Base-by-base conservation (phyloP, 2,113 vertebrate species). In the Herpetotheres cachinnans region DNA sequence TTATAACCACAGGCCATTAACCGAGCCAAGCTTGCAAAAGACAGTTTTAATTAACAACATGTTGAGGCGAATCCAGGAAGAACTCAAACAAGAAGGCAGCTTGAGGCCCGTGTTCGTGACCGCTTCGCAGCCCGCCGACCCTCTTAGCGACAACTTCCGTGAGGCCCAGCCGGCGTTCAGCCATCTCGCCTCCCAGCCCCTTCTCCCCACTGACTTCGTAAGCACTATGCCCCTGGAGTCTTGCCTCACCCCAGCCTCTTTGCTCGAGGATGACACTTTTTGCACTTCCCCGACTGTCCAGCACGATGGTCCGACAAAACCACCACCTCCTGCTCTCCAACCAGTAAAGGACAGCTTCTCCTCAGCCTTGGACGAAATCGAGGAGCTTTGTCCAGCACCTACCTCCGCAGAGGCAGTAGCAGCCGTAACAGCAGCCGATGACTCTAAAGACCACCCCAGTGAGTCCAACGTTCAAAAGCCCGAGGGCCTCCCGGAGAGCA, bases 21-120 rank as follows among this genome's bases (percentile, higher is more conserved):
- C 98, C 1, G 99, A 99, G 98, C 99, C 99, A 40, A 99, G 99
- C 97, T 98, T 99, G 98, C 99, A 99, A 97, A 99, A 99, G 95
- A 99, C 99, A 11, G 99, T 99, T 97, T 98, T 99, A 96, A 99
- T 99, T 96, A 99, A 99, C 98, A 99, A 99, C 98, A 99, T 99
- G 99, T 89, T 99, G 98, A 98, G 99, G 27, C 99, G 99, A 86
- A 99, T 99, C 98, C 99, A 99, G 98, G 99, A 99, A 26, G 99
- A 99, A 84, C 99, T 99, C 65, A 99, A 99, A 93, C 99, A 98
- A 97, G 99, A 99, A 95, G 99, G 99, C 92, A 98, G 98, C 89
- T 98, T 99, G 95, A 98, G 99, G 96, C 99, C 99, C 2, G 91
- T 98, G 78, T 98, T 99, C 13, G 92, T 99, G 81, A 97, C 99